phyloP scores from a whole-genome alignment of 2,888 invertebrate species.

The Parthenolecanium corni region DNA sequence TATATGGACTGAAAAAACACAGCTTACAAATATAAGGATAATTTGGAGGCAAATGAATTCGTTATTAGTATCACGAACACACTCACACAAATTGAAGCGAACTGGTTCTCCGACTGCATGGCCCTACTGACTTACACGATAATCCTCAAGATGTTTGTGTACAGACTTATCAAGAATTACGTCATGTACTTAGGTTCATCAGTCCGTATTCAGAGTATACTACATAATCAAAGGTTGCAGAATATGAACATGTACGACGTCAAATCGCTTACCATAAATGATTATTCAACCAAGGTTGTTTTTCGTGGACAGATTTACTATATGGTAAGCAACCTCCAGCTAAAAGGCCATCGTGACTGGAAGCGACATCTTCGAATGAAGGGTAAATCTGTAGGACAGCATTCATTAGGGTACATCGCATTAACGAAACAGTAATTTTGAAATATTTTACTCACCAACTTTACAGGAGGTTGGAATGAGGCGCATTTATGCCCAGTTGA shows the following conservation, averaged over 20 bases:
- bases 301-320: slow-evolving; percentile 57
- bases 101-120: too few species aligned
- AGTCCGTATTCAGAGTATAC: neutral
- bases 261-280: slow-evolving; percentile 57
- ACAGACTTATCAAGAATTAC: too few species aligned
- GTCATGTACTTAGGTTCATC: too few species aligned
- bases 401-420: neutral
- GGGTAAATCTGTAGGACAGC: slow-evolving; percentile 51
- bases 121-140: too few species aligned
- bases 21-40: too few species aligned
- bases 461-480: slow-evolving; percentile 45
- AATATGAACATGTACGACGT: neutral
- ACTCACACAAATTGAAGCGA: too few species aligned
- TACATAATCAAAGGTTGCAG: neutral
- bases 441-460: slow-evolving; percentile 38
- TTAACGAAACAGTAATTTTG: neutral
- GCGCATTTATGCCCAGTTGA: slow-evolving; percentile 41
- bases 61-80: too few species aligned
- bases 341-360: slow-evolving; percentile 68
- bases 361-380: slow-evolving; percentile 66
- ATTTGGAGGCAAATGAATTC: too few species aligned
- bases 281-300: slow-evolving; percentile 70
- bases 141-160: too few species aligned
- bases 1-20: too few species aligned
- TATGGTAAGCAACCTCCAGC: slow-evolving; percentile 89